Percentiles rank a stretch among this genome's conserved stretches.
These are phyloP conservation scores for Halcyon smyrnensis DNA, from an alignment of 2,797 vertebrate species.

Conservation along the genomic window DNA sequence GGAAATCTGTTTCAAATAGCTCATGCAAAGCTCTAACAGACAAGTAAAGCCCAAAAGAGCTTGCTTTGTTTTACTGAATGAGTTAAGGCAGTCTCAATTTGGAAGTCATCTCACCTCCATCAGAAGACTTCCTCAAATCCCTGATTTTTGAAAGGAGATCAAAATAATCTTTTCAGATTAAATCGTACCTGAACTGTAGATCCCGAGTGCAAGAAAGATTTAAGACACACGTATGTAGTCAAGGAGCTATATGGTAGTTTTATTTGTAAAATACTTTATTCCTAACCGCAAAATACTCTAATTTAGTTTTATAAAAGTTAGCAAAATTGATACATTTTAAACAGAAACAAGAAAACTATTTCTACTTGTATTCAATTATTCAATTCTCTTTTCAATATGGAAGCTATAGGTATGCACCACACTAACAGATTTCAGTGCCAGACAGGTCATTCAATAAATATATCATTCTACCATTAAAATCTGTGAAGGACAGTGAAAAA, in stretches of 20 bases:
- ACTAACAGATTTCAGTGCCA: not conserved
- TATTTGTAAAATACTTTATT: constrained; percentile 68
- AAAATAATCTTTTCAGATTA: not conserved
- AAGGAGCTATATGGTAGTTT: constrained; percentile 6
- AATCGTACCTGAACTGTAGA: not conserved
- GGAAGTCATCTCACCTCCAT: not conserved
- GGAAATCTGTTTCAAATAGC: not conserved
- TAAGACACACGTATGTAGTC: not conserved
- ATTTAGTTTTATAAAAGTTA: constrained; percentile 52
- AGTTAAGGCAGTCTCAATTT: not conserved
- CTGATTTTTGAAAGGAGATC: not conserved
- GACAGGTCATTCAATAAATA: constrained; percentile 39
- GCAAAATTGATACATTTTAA: constrained; percentile 43
- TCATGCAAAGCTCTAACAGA: not conserved
- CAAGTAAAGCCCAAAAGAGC: not conserved
- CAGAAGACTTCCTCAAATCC: not conserved
- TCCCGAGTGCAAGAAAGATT: not conserved
- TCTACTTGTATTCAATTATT: constrained; percentile 24
- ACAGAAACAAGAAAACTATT: constrained; percentile 35
- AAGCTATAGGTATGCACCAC: not conserved
- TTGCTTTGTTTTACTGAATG: not conserved
- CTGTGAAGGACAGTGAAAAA: constrained; percentile 14
- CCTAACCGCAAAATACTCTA: constrained; percentile 59
- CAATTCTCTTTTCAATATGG: not conserved
- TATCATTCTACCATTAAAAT: constrained; percentile 1